A percentile compares a stretch with the other conserved stretches of the same genome.
These are phyloP conservation scores for Echinops telfairi DNA, from an alignment of 2,113 vertebrate genomes.

Conservation along the genomic window DNA sequence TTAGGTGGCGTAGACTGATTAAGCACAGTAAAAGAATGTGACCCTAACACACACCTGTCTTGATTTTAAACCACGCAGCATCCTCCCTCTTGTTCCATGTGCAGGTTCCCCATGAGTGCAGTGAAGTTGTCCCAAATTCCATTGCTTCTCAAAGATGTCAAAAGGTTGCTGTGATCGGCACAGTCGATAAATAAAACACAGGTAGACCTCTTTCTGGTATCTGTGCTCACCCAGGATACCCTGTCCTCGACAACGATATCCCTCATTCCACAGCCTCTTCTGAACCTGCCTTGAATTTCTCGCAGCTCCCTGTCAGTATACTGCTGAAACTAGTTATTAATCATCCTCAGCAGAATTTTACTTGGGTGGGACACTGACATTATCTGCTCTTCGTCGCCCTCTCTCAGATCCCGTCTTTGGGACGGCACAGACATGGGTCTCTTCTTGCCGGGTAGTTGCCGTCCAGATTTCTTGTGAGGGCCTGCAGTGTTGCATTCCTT, in stretches of 20 bases:
- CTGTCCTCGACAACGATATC: neutral
- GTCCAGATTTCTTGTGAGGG: too few species aligned
- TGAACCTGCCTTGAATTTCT: neutral
- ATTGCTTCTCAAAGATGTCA: too few species aligned
- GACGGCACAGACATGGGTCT: neutral
- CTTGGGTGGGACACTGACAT: neutral
- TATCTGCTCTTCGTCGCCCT: too few species aligned
- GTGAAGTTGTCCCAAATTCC: neutral
- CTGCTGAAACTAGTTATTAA: neutral
- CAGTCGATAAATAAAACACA: neutral
- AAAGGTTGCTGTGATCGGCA: neutral
- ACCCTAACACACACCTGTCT: neutral
- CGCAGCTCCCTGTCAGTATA: neutral
- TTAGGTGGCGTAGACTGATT: neutral
- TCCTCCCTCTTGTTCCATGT: neutral
- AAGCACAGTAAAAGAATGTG: neutral
- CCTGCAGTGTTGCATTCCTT: too few species aligned
- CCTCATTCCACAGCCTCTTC: neutral
- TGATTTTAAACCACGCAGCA: neutral
- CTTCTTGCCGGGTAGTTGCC: too few species aligned
- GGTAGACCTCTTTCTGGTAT: neutral
- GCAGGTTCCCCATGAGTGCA: neutral
- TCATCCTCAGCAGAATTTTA: neutral
- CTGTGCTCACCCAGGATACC: neutral
- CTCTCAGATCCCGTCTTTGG: too few species aligned